Base-by-base conservation (phyloP, 2,797 vertebrate genomes). In the Protonibea diacanthus region DNA sequence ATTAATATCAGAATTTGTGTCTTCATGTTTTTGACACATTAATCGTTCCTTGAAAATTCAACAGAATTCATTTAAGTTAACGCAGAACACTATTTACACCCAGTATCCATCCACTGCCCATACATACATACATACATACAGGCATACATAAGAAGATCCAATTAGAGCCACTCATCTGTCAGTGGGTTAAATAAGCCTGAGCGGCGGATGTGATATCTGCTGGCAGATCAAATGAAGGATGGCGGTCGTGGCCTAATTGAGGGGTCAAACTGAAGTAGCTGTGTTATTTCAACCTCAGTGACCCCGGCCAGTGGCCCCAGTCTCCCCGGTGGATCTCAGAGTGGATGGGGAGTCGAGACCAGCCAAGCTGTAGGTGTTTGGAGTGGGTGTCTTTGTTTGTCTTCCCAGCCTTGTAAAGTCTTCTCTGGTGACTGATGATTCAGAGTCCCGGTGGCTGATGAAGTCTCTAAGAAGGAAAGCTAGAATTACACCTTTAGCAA, bases 201-300 rank as follows among this genome's bases (percentile, higher is more conserved):
- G 20, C 55, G 65, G 69, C 38, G 27, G 76, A 73, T 78, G 83
- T 61, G 86, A 84, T 91, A 90, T 90, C 84, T 85, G 62, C 64
- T 82, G 84, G 76, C 85, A 88, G 92, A 92, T 93, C 91, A 89
- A 88, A 89, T 94, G 88, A 93, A 87, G 83, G 88, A 93, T 87
- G 86, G 89, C 23, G 58, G 90, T 78, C 55, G 58, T 80, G 86
- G 77, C 84, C 86, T 89, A 89, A 89, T 89, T 78, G 59, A 71
- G 72, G 82, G 92, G 92, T 94, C 89, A 90, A 76, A 81, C 82
- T 80, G 85, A 90, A 86, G 87, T 93, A 90, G 91, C 80, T 77
- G 67, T 89, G 92, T 92, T 95, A 83, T 92, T 93, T 95, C 93
- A 94, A 94, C 94, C 93, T 81, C 86, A 42, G 55, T 95, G 95